Evolutionary conservation across 2,113 vertebrate genomes (phyloP), one percentile per base, ranked within the genome.

Genomic region (Atherinomorus stipes): DNA sequence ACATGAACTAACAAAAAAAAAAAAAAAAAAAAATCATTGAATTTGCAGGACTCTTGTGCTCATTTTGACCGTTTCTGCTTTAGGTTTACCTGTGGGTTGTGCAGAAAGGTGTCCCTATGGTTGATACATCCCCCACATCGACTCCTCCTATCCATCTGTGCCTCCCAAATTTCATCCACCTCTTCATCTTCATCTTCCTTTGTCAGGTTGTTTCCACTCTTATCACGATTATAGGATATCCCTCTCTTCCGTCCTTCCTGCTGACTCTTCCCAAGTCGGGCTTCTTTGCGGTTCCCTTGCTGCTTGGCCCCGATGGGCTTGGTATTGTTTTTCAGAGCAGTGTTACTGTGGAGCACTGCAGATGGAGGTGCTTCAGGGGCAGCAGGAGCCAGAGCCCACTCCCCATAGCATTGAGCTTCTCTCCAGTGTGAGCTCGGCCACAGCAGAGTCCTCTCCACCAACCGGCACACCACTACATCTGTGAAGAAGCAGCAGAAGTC

Each of bases 81-180:
- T 1, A 19, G 23, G 9, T 42, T 62, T 79, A 95, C 95, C 94
- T 95, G 95, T 23, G 95, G 95, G 64, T 96, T 96, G 88, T 93
- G 85, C 54, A 96, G 90, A 88, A 95, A 95, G 9, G 93, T 94
- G 51, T 94, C 91, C 71, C 85, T 90, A 74, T 95, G 90, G 83
- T 95, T 95, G 74, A 95, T 92, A 68, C 95, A 96, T 25, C 95
- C 95, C 38, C 95, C 95, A 70, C 93, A 94, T 25, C 93, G 90
- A 84, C 94, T 94, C 76, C 83, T 93, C 71, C 86, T 91, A 60
- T 94, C 92, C 66, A 74, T 40, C 60, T 90, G 85, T 7, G 37
- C 79, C 21, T 78, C 80, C 90, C 86, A 89, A 1, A 37, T 38
- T 69, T 62, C 76, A 9, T 28, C 80, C 28, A 21, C 57, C 19